Conservation (phyloP, 2,888 invertebrate genomes). For the Philereme transversata region DNA sequence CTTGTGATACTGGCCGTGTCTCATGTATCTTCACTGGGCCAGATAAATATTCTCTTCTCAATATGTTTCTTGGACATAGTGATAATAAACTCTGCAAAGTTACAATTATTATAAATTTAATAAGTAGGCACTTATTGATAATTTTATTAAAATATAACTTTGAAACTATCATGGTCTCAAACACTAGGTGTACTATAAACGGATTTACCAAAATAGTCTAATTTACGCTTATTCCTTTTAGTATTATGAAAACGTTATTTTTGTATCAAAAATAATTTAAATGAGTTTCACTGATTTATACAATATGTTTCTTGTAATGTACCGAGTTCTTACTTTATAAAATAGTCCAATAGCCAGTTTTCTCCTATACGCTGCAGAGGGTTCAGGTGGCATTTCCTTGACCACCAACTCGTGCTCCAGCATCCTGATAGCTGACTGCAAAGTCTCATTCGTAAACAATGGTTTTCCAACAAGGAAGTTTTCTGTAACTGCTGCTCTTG, state of each 20-base stretch:
- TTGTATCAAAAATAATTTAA: background rate
- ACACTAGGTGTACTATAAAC: too few relatives aligned
- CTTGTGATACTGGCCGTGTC: conserved; percentile 81
- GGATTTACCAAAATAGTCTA: too few relatives aligned
- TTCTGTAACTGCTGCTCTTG: conserved; percentile 80
- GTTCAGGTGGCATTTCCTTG: conserved; percentile 72
- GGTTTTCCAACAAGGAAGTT: conserved; percentile 67
- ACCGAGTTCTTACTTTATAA: conserved; percentile 47
- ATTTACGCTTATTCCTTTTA: too few relatives aligned
- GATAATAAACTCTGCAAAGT: conserved; percentile 75
- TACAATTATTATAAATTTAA: too few relatives aligned
- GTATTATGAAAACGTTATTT: too few relatives aligned
- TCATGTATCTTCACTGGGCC: conserved; percentile 69
- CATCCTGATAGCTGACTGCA: conserved; percentile 59
- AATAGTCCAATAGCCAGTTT: conserved; percentile 84
- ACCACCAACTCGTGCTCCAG: conserved; percentile 55
- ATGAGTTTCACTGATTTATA: background rate
- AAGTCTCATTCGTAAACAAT: conserved; percentile 62
- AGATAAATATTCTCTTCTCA: conserved; percentile 66
- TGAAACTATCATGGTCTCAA: too few relatives aligned
- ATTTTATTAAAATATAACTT: too few relatives aligned
- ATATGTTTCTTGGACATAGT: conserved; percentile 68
- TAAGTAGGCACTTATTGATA: too few relatives aligned
- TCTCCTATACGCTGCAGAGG: conserved; percentile 82
- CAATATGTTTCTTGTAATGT: background rate